Base-by-base conservation (phyloP, 2,888 invertebrate genomes). In the Blastobasis adustella region DNA sequence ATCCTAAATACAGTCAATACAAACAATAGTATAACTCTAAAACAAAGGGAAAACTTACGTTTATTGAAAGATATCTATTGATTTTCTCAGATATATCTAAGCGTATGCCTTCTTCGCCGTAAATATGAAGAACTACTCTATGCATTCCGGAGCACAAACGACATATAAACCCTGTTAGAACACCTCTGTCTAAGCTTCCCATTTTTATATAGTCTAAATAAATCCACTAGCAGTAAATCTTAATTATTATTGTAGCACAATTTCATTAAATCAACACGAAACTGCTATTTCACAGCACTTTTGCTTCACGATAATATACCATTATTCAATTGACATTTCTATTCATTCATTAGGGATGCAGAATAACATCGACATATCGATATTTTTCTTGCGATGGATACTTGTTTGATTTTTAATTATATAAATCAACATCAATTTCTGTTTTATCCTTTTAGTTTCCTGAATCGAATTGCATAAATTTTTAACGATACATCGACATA, bases 91-190 rank as follows among this genome's bases (percentile, higher is more conserved):
- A 92, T 59, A 96, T 89, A 68, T 91, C 90, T 73, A 95, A 87
- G 67, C 93, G 92, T 72, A 92, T 90, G 49, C 95, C 95, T 84
- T 93, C 93, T 65, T 93, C 93, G 44, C 95, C 94, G 74, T 95
- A 95, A 62, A 95, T 93, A 76, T 95, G 95, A 63, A 95, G 92
- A 51, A 95, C 95, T 67, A 92, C 92, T 73, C 93, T 91, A 81
- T 95, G 95, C 92, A 95, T 94, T 90, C 95, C 94, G 40, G 95
- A 95, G 79, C 96, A 96, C 56, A 96, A 89, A 71, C 95, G 92
- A 82, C 96, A 96, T 71, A 96, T 92, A 86, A 94, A 96, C 61
- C 95, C 95, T 49, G 94, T 93, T 69, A 95, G 91, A 62, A 94
- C 91, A 50, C 94, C 95, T 83, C 92, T 92, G 65, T 93, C 94